Evolutionary conservation across 1,140 invertebrate species (phyloP).

Genomic region (Brachionus calyciflorus): DNA sequence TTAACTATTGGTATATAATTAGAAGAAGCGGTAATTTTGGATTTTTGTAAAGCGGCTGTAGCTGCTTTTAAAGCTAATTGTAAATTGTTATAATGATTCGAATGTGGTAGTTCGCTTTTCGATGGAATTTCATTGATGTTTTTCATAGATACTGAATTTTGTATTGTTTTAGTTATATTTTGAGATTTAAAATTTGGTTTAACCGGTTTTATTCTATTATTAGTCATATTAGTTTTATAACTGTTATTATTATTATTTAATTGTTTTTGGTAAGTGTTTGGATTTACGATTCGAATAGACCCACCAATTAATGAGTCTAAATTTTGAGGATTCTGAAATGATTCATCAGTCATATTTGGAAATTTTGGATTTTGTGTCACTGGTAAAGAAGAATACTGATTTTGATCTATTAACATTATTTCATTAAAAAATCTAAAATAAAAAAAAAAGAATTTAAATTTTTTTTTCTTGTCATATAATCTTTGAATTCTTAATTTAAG

Average conservation of each 20-base stretch:
- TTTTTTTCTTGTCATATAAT: no score
- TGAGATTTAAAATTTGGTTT: slow-evolving; percentile 7
- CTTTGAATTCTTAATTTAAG: no score
- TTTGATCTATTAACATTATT: no score
- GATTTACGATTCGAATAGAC: background rate
- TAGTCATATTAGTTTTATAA: no score
- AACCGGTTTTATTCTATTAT: background rate
- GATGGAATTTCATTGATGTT: slow-evolving; percentile 2
- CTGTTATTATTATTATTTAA: background rate
- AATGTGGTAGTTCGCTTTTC: background rate
- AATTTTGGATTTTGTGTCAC: no score
- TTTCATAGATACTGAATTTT: slow-evolving; percentile 39
- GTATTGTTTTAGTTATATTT: background rate
- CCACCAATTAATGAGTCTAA: slow-evolving; percentile 22
- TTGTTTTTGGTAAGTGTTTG: background rate
- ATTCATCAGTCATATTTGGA: no score
- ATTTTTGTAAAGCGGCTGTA: slow-evolving; percentile 27
- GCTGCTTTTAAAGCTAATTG: slow-evolving; percentile 39
- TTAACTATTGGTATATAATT: slow-evolving; percentile 11
- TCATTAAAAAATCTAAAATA: no score
- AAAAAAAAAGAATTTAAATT: no score
- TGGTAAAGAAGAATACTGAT: no score
- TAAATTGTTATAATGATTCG: slow-evolving; percentile 34
- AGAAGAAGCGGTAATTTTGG: slow-evolving; percentile 17
- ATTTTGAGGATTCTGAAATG: no score